Percentiles rank a stretch among this genome's conserved stretches.
Conservation (phyloP, 30 jellyfish, hydroid and myxozoan species). For the Pseudorhiza aurosa region DNA sequence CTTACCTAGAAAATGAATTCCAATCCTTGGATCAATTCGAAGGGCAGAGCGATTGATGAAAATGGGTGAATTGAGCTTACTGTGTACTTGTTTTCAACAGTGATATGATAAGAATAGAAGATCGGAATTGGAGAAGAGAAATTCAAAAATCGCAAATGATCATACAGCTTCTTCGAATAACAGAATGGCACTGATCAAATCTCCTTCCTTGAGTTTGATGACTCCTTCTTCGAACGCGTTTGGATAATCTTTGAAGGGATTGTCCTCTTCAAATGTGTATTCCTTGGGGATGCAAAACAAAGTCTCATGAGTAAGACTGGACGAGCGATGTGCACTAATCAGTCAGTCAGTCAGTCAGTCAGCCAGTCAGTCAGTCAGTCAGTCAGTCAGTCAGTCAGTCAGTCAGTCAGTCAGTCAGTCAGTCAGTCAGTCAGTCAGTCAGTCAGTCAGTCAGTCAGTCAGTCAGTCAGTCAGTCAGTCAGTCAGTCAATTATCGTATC, state of each 20-base stretch:
- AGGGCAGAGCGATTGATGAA: neutral
- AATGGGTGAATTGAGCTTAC: neutral
- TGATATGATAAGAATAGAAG: no score
- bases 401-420: conserved; percentile 19
- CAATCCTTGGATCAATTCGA: no score
- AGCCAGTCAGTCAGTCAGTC: no score
- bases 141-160: no score
- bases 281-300: no score
- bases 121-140: no score
- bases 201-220: conserved; percentile 85
- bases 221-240: conserved; percentile 95
- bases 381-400: conserved; percentile 28
- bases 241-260: conserved; percentile 79
- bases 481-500: neutral
- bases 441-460: neutral
- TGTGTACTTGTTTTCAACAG: neutral
- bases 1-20: conserved; percentile 70
- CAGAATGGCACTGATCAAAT: conserved; percentile 91
- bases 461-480: neutral
- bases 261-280: conserved; percentile 85
- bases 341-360: conserved; percentile 10
- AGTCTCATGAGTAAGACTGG: no score
- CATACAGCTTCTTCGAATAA: conserved; percentile 97
- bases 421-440: conserved; percentile 16
- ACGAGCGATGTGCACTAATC: neutral